These are phyloP conservation scores for Heteropelma amictum DNA, from an alignment of 2,888 invertebrate genomes.

Conservation along the genomic window DNA sequence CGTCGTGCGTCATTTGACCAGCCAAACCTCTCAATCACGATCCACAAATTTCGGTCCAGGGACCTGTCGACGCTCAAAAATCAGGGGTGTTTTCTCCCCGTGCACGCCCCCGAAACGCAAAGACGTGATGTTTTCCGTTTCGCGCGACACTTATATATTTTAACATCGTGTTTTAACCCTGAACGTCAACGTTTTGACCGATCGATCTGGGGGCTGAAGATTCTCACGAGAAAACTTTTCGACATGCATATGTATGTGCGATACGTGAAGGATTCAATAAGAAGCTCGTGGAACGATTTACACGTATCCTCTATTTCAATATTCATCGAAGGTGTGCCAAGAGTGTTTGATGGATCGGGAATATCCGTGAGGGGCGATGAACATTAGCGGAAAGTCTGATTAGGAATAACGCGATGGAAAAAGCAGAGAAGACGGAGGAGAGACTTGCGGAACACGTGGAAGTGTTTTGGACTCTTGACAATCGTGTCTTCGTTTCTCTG, in stretches of 20 bases:
- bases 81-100: conserved; percentile 46
- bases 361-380: conserved; percentile 68
- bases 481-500: not conserved
- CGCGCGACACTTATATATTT: conserved; percentile 31
- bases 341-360: conserved; percentile 72
- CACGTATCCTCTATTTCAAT: not conserved
- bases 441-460: conserved; percentile 37
- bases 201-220: conserved; percentile 57
- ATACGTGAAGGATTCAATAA: conserved; percentile 36
- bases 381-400: conserved; percentile 21
- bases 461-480: conserved; percentile 21
- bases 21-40: conserved; percentile 15
- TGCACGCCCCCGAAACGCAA: conserved; percentile 63
- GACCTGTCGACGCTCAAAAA: conserved; percentile 61
- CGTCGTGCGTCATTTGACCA: conserved; percentile 10
- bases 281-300: not conserved
- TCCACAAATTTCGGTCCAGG: not conserved
- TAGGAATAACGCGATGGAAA: conserved; percentile 17
- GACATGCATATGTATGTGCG: not conserved
- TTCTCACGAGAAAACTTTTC: not conserved
- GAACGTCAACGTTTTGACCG: conserved; percentile 69
- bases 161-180: conserved; percentile 36
- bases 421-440: not conserved
- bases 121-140: conserved; percentile 60
- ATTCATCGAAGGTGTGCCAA: not conserved